These are phyloP conservation scores for Pseudochromis fuscus DNA, from an alignment of 2,797 vertebrate genomes.

Conservation along the genomic window DNA sequence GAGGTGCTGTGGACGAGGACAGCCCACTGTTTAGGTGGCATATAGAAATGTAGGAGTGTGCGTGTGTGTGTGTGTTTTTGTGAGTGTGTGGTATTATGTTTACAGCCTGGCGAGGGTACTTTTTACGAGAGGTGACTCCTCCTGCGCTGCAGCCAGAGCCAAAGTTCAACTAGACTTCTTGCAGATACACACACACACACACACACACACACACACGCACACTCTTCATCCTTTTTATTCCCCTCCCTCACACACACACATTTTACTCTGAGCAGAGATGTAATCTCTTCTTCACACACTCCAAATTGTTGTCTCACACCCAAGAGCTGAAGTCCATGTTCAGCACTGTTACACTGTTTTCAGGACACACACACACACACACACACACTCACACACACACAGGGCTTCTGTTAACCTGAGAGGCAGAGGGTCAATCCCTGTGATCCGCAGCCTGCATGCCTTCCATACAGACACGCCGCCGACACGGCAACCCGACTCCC, in stretches of 20 bases:
- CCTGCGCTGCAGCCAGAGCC: constrained; percentile 61
- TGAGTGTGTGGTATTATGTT: constrained; percentile 70
- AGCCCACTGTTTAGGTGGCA: neutral
- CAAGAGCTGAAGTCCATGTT: constrained; percentile 52
- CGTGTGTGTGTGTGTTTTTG: constrained; percentile 43
- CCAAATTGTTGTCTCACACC: constrained; percentile 24
- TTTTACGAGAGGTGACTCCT: constrained; percentile 79
- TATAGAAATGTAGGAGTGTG: neutral
- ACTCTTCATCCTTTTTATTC: constrained; percentile 16
- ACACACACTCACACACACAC: constrained; percentile 61
- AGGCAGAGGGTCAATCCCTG: constrained; percentile 84
- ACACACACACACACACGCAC: constrained; percentile 1
- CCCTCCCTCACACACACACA: neutral
- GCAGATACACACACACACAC: constrained; percentile 26
- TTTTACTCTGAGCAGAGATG: neutral
- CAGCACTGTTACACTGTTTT: constrained; percentile 26
- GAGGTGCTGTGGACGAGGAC: neutral
- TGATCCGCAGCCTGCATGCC: constrained; percentile 84
- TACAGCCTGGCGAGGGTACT: constrained; percentile 73
- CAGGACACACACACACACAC: constrained; percentile 48
- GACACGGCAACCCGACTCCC: constrained; percentile 83
- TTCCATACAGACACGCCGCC: constrained; percentile 81
- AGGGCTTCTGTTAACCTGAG: constrained; percentile 87
- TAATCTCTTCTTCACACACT: constrained; percentile 10
- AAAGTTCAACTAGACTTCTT: constrained; percentile 81